These are phyloP conservation scores for Mola mola DNA, from an alignment of 2,113 vertebrate genomes.

Conservation along the genomic window DNA sequence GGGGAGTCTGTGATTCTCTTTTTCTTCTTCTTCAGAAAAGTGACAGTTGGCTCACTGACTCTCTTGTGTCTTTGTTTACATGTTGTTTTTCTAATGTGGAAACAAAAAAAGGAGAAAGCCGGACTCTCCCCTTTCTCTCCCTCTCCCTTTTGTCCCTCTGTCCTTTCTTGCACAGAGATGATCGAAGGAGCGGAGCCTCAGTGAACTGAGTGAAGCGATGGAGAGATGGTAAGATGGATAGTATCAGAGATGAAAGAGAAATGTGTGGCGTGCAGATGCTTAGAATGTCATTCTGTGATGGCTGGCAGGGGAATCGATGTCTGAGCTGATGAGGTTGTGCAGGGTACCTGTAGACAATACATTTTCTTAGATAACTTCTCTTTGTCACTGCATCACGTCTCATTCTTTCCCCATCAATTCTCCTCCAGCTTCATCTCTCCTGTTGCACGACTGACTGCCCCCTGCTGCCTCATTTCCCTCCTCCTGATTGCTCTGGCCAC, in stretches of 20 bases:
- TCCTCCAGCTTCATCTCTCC: conserved; percentile 81
- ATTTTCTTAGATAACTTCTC: conserved; percentile 59
- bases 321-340: conserved; percentile 45
- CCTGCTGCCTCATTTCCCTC: conserved; percentile 73
- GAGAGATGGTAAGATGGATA: conserved; percentile 84
- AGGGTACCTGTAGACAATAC: conserved; percentile 30
- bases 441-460: conserved; percentile 76
- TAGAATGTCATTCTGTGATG: conserved; percentile 66
- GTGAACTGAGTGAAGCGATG: conserved; percentile 84
- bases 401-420: conserved; percentile 40
- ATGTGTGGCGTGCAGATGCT: conserved; percentile 42
- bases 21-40: not conserved
- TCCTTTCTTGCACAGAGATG: conserved; percentile 76
- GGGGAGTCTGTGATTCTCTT: conserved; percentile 12
- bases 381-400: conserved; percentile 33
- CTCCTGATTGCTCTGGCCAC: conserved; percentile 75
- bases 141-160: conserved; percentile 49
- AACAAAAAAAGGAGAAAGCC: conserved; percentile 58
- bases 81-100: conserved; percentile 42
- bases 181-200: conserved; percentile 76
- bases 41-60: conserved; percentile 47
- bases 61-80: conserved; percentile 58
- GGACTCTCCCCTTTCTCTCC: conserved; percentile 56
- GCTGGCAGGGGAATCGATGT: conserved; percentile 49
- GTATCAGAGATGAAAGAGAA: conserved; percentile 38